Conservation (phyloP, 2,113 vertebrate species). For the Clupea harengus region DNA sequence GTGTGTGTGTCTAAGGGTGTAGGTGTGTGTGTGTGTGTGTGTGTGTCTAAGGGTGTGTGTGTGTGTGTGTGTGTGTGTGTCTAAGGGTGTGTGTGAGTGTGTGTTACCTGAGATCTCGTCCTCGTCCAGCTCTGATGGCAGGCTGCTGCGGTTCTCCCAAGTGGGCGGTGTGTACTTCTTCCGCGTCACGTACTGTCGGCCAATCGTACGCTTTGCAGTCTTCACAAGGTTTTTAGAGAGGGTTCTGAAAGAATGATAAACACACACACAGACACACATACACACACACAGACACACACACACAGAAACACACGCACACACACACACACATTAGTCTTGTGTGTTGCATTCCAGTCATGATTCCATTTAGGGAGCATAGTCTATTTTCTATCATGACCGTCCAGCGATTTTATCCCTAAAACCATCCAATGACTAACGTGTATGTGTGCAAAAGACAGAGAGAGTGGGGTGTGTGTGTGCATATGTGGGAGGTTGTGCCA, state of each 20-base stretch:
- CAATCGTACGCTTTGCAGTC: constrained; percentile 89
- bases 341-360: too few relatives aligned
- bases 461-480: neutral
- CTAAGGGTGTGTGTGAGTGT: neutral
- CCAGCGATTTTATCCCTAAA: too few relatives aligned
- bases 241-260: constrained; percentile 65
- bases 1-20: too few relatives aligned
- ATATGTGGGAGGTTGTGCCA: neutral
- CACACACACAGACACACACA: too few relatives aligned
- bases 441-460: neutral
- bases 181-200: constrained; percentile 84
- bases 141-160: constrained; percentile 84
- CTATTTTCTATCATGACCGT: too few relatives aligned
- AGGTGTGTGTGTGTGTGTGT: neutral
- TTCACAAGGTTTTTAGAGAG: constrained; percentile 94
- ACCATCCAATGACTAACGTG: neutral
- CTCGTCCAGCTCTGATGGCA: constrained; percentile 83
- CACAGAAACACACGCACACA: too few relatives aligned
- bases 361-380: too few relatives aligned
- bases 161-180: constrained; percentile 86
- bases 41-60: too few relatives aligned
- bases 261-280: neutral
- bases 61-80: too few relatives aligned
- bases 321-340: constrained; percentile 7
- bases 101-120: constrained; percentile 89